Conservation (phyloP, 2,113 vertebrate genomes). For the Lasiurus borealis region DNA sequence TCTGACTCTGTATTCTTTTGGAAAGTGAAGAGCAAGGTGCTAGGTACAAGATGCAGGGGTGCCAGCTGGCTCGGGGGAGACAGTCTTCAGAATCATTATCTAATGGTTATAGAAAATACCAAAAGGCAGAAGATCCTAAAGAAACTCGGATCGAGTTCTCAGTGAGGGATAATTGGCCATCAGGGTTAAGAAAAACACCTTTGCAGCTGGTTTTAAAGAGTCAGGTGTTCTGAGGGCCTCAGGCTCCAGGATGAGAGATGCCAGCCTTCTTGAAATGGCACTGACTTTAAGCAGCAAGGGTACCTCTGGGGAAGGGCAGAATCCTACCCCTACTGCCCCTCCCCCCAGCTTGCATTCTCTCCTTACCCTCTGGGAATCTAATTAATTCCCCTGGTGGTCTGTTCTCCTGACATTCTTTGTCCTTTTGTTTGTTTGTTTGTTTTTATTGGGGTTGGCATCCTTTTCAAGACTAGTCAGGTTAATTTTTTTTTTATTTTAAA, state of each 20-base stretch:
- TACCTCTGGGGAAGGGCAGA: rapidly evolving
- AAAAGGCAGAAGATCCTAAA: background rate
- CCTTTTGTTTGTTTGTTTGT: background rate
- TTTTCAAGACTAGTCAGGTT: constrained; percentile 47
- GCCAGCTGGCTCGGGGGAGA: background rate
- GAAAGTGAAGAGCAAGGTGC: background rate
- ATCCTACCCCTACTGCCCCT: no score
- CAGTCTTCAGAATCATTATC: background rate
- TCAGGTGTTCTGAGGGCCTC: background rate
- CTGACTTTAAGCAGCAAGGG: background rate
- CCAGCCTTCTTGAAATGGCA: background rate
- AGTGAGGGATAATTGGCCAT: background rate
- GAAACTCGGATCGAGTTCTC: background rate
- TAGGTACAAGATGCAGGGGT: rapidly evolving
- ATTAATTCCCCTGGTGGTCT: background rate
- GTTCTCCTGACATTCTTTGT: background rate
- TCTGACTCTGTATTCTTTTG: background rate
- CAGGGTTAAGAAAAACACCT: background rate
- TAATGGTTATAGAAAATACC: background rate
- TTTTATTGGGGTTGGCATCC: constrained; percentile 35
- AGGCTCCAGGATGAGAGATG: background rate
- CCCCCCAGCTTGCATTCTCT: background rate
- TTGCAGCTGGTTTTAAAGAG: background rate
- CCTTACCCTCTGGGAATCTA: background rate
- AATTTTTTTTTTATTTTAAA: background rate